Base-by-base conservation (phyloP, 2,888 invertebrate species). In the Amblyjoppa proteus region DNA sequence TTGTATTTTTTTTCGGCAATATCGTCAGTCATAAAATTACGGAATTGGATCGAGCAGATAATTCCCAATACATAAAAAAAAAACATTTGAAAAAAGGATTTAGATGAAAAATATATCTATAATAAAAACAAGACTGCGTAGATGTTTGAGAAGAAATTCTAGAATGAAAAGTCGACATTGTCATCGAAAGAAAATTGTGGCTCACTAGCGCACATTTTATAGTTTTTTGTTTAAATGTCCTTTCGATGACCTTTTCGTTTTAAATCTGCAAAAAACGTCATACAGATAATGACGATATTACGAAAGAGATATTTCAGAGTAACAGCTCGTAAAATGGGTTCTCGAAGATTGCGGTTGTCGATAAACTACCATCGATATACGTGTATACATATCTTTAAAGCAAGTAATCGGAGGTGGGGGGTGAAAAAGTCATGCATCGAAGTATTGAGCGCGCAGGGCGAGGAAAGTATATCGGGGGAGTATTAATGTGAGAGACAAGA, bases 381-480 rank as follows among this genome's bases (percentile, higher is more conserved):
- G 45, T 77, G 80, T 70, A 74, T 71, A 38, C 75, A 71, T 78
- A 85, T 83, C 85, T 83, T 87, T 83, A 77, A 87, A 85, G 84
- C 89, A 88, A 88, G 86, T 84, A 83, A 81, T 88, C 68, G 87
- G 89, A 89, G 88, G 75, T 81, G 64, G 69, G 79, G 79, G 74
- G 61, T 53, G 58, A 58, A 80, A 80, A 68, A 66, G 28, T 45
- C 87, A 88, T 88, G 89, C 88, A 87, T 83, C 74, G 71, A 78
- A 84, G 82, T 86, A 81, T 83, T 78, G 73, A 87, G 88, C 88
- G 84, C 87, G 87, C 87, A 71, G 75, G 86, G 87, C n/a, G 51
- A 82, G 87, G 86, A 74, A 45, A 81, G 81, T 84, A 76, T 78
- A 79, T 70, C 49, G 75, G 82, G 75, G 82, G 71, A 76, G 70